These are phyloP conservation scores for Zeuzera pyrina DNA, from an alignment of 2,888 invertebrate species.

Conservation along the genomic window DNA sequence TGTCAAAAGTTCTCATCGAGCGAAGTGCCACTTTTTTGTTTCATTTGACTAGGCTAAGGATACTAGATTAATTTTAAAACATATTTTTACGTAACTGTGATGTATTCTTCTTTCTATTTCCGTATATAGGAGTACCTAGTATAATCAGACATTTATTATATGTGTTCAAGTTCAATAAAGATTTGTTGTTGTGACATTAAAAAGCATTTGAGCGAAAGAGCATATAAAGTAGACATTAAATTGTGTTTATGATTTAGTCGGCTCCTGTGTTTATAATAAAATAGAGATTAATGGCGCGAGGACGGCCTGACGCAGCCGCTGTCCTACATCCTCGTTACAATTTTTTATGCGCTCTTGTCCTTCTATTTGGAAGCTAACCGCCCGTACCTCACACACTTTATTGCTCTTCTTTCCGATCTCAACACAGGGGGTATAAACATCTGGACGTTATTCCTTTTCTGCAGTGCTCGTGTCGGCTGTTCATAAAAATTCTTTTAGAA, in stretches of 20 bases:
- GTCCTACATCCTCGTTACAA: slow-evolving; percentile 48
- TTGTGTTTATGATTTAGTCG: slow-evolving; percentile 58
- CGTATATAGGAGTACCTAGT: too few relatives aligned
- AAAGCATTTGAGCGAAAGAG: slow-evolving; percentile 31
- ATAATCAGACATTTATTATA: too few relatives aligned
- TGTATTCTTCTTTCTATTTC: too few relatives aligned
- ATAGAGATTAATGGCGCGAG: slow-evolving; percentile 52
- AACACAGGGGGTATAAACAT: slow-evolving; percentile 4
- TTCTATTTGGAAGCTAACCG: slow-evolving; percentile 48
- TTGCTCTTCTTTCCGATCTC: slow-evolving; percentile 41
- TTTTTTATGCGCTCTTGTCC: slow-evolving; percentile 44
- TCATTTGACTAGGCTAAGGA: too few relatives aligned
- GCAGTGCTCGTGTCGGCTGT: slow-evolving; percentile 5
- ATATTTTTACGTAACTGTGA: too few relatives aligned
- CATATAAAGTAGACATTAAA: slow-evolving; percentile 35
- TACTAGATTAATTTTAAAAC: too few relatives aligned
- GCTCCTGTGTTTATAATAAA: slow-evolving; percentile 63
- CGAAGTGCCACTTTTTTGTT: too few relatives aligned
- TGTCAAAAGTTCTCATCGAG: too few relatives aligned
- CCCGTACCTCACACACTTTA: slow-evolving; percentile 47
- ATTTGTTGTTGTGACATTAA: too few relatives aligned
- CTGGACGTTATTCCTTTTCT: slow-evolving; percentile 11
- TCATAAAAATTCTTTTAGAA: slow-evolving; percentile 6
- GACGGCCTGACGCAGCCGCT: slow-evolving; percentile 32
- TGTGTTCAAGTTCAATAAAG: too few relatives aligned